A percentile compares a stretch with the other conserved stretches of the same genome.
Evolutionary conservation across 1,140 invertebrate genomes (phyloP).

Genomic region (Drosophila lacertosa): DNA sequence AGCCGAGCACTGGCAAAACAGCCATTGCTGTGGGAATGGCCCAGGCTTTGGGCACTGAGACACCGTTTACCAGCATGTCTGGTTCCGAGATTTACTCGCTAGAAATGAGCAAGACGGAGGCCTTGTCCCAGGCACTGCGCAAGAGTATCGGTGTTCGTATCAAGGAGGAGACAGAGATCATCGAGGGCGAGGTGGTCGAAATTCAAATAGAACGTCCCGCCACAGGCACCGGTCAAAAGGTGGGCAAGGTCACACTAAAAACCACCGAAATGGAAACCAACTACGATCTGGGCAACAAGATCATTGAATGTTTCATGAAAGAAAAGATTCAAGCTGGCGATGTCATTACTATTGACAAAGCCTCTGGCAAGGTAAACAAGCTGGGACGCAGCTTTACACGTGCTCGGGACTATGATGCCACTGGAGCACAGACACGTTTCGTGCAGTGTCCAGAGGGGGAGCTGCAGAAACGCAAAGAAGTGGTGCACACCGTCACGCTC

Average conservation of each 20-base stretch:
- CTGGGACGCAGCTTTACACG: slow-evolving; percentile 97
- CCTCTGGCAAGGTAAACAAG: slow-evolving; percentile 98
- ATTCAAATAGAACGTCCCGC: slow-evolving; percentile 98
- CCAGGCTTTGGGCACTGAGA: slow-evolving; percentile 96
- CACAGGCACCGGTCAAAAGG: slow-evolving; percentile 94
- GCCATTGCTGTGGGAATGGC: slow-evolving; percentile 98
- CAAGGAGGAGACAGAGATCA: slow-evolving; percentile 99
- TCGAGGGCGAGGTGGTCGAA: slow-evolving; percentile 99
- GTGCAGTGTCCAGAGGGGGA: slow-evolving; percentile 99
- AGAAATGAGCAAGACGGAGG: slow-evolving; percentile 99
- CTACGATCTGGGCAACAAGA: slow-evolving; percentile 99
- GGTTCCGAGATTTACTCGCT: slow-evolving; percentile 99
- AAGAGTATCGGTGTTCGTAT: slow-evolving; percentile 99
- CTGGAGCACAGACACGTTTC: slow-evolving; percentile 95
- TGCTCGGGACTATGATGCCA: slow-evolving; percentile 98
- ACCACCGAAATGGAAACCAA: slow-evolving; percentile 99
- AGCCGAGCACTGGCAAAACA: slow-evolving; percentile 99
- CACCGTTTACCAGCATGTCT: slow-evolving; percentile 97
- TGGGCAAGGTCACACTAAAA: slow-evolving; percentile 97
- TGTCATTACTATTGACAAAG: slow-evolving; percentile 99
- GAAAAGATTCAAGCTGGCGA: slow-evolving; percentile 99
- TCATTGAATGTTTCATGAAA: slow-evolving; percentile 98
- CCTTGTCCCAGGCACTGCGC: slow-evolving; percentile 97
- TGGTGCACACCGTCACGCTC: slow-evolving; percentile 98
- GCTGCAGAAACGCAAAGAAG: slow-evolving; percentile 99